A percentile compares a stretch with the other conserved stretches of the same genome.
Evolutionary conservation across 2,797 vertebrate genomes (phyloP).

Genomic region (Epinephelus coioides): DNA sequence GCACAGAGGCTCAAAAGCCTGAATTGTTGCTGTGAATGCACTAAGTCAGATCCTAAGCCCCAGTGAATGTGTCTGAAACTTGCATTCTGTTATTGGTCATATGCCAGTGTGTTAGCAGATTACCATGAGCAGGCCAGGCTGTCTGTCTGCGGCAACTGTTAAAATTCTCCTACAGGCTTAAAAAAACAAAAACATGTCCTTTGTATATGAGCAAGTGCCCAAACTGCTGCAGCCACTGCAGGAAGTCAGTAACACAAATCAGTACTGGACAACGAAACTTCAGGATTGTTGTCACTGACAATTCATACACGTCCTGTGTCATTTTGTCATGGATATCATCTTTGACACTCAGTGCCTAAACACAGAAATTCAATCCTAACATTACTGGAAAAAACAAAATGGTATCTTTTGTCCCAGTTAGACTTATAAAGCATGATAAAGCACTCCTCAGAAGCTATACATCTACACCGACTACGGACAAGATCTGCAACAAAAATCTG

Average conservation of each 20-base stretch:
- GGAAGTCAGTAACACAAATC: neutral
- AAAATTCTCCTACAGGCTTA: constrained; percentile 17
- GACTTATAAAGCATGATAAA: neutral
- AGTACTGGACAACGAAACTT: neutral
- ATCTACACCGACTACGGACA: neutral
- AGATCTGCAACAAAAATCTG: no score
- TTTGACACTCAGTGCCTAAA: neutral
- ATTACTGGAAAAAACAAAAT: neutral
- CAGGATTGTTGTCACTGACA: neutral
- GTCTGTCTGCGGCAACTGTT: constrained; percentile 36
- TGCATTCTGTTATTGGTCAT: constrained; percentile 38
- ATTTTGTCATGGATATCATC: neutral
- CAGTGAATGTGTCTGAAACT: constrained; percentile 46
- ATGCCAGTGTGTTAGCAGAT: constrained; percentile 62
- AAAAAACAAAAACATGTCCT: neutral
- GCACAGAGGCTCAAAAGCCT: constrained; percentile 14
- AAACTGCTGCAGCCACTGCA: constrained; percentile 4
- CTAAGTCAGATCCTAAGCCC: constrained; percentile 50
- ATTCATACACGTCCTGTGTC: neutral
- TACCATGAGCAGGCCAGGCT: constrained; percentile 40
- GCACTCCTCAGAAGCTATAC: neutral
- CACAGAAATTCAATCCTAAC: neutral
- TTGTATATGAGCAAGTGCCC: neutral
- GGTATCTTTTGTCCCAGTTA: neutral
- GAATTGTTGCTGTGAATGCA: constrained; percentile 45